These are phyloP conservation scores for Bradysia coprophila DNA, from an alignment of 1,140 invertebrate genomes.

Conservation along the genomic window DNA sequence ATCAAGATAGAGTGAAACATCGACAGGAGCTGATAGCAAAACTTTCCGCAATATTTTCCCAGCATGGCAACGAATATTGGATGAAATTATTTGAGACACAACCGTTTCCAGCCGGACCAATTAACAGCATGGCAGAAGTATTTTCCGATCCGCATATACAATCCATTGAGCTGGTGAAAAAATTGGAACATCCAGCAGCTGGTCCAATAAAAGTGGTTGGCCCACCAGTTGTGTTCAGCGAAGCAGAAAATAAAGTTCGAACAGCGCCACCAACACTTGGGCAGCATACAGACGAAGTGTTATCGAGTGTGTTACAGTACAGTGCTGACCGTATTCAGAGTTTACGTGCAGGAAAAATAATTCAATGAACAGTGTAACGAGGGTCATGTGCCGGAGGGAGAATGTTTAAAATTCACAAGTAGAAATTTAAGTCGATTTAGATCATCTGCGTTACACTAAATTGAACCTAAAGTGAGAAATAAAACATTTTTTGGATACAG, in stretches of 20 bases:
- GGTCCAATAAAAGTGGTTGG: conserved; percentile 65
- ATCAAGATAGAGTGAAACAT: conserved; percentile 56
- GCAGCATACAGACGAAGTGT: conserved; percentile 67
- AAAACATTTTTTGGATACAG: too few relatives aligned
- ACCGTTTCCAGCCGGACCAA: conserved; percentile 72
- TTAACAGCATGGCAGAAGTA: conserved; percentile 71
- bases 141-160: conserved; percentile 77
- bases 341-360: conserved; percentile 31
- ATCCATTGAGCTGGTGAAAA: conserved; percentile 55
- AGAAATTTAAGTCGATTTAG: too few relatives aligned
- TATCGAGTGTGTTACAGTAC: conserved; percentile 51
- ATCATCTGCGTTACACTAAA: too few relatives aligned
- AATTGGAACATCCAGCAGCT: conserved; percentile 46
- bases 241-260: conserved; percentile 44
- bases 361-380: conserved; percentile 21
- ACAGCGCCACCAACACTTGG: conserved; percentile 69
- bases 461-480: too few relatives aligned
- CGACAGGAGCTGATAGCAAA: conserved; percentile 45
- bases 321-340: conserved; percentile 34
- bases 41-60: conserved; percentile 37
- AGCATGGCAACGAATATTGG: conserved; percentile 64
- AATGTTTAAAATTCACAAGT: too few relatives aligned
- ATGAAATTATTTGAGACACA: conserved; percentile 44
- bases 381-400: too few relatives aligned
- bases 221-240: conserved; percentile 66